phyloP scores from a whole-genome alignment of 2,113 vertebrate genomes.

The Oncorhynchus clarkii region DNA sequence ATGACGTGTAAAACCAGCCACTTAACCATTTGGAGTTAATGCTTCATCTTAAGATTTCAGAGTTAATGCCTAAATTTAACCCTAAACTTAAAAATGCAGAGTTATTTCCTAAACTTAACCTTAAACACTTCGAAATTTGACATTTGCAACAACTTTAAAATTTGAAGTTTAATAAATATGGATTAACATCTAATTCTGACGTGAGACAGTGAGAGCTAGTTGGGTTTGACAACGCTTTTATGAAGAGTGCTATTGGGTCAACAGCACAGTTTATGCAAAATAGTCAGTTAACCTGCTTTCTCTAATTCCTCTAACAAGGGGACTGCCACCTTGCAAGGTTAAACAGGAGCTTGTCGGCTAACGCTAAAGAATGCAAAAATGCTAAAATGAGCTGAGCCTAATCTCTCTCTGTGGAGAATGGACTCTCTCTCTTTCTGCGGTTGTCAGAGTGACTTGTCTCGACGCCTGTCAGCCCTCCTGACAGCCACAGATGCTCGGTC shows the following conservation, averaged over 20 bases:
- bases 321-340: conserved; percentile 68
- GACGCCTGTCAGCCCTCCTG: conserved; percentile 76
- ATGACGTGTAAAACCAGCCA: too few relatives aligned
- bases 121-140: too few relatives aligned
- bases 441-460: conserved; percentile 83
- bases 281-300: conserved; percentile 51
- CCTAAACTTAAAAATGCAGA: too few relatives aligned
- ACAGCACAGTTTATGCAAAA: conserved; percentile 29
- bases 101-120: too few relatives aligned
- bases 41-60: too few relatives aligned
- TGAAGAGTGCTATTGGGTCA: neutral
- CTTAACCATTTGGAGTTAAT: too few relatives aligned
- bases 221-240: neutral
- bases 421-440: conserved; percentile 43
- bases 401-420: conserved; percentile 69
- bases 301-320: conserved; percentile 66
- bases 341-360: conserved; percentile 75
- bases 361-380: conserved; percentile 58
- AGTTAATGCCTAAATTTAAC: too few relatives aligned
- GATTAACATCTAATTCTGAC: too few relatives aligned
- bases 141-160: too few relatives aligned
- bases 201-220: too few relatives aligned
- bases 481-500: conserved; percentile 75
- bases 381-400: conserved; percentile 74
- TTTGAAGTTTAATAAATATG: too few relatives aligned